Base-by-base conservation (phyloP, 2,888 invertebrate species). In the Mystacides longicornis region DNA sequence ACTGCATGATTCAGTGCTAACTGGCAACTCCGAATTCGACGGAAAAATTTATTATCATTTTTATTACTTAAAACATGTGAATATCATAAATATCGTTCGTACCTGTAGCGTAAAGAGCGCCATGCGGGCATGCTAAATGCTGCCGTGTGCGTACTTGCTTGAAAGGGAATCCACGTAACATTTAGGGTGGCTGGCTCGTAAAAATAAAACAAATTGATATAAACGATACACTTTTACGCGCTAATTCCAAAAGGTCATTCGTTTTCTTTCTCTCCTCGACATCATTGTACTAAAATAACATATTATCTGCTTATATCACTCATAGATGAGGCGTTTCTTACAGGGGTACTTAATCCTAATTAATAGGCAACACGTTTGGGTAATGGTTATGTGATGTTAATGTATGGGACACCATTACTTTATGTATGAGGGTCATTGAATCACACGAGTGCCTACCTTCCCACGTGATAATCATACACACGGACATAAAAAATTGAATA, bases 161-260 rank as follows among this genome's bases (percentile, higher is more conserved):
- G 46, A 46, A 52, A 52, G 46, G 46, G 45, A 52, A 43, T 31
- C 22, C 48, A 49, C 51, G 46, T 49, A 45, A 37, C 49, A 49
- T 55, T 55, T 50, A 23, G 43, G 46, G 51, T 37, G 3, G 37
- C n/a, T 37, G 3, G 37, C n/a, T 37, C 23, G 46, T 42, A 51
- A 56, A 56, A 58, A 55, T 54, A 37, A 52, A 45, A 50, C 51
- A 59, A 59, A 59, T 59, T 59, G 56, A 56, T 56, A 59, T 55
- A 56, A 59, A 59, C 51, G 59, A 55, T 42, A 46, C 49, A 51
- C 54, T 45, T 54, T 21, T 21, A 14, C 31, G 21, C 46, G 46
- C 20, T 21, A 21, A 46, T 16, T 21, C 46, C 16, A 46, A 46
- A 46, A 21, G 46, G 21, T 46, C 46, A 46, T 46, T 46, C 46